Evolutionary conservation across 2,113 vertebrate genomes (phyloP).

Genomic region (Zosterops borbonicus): DNA sequence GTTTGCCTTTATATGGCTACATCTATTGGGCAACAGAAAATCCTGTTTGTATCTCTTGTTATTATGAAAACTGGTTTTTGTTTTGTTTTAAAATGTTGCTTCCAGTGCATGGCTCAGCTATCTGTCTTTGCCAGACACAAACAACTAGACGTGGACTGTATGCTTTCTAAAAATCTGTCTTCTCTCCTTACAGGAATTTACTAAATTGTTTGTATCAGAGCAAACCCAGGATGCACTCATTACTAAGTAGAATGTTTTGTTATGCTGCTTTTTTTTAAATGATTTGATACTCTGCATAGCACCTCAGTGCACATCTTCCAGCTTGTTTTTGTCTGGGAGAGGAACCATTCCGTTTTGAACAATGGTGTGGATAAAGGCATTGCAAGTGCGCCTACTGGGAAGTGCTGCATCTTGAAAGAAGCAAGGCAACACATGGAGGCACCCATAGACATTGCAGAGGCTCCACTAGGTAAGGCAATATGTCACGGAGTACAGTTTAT

Average conservation of each 20-base stretch:
- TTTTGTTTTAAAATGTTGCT: background rate
- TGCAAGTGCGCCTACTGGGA: background rate
- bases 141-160: rapidly evolving
- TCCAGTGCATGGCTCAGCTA: background rate
- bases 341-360: background rate
- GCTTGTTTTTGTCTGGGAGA: background rate
- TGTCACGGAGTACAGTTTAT: background rate
- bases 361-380: background rate
- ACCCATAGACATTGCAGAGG: background rate
- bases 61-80: background rate
- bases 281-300: background rate
- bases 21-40: background rate
- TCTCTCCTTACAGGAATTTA: background rate
- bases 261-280: background rate
- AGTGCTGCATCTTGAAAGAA: background rate
- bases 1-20: background rate
- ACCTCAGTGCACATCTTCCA: background rate
- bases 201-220: background rate
- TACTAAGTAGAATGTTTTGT: background rate
- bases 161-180: background rate
- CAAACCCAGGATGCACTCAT: background rate
- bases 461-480: background rate
- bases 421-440: background rate
- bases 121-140: background rate
- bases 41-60: rapidly evolving